These are phyloP conservation scores for Bos indicus DNA, from an alignment of 2,113 vertebrate genomes.

Conservation along the genomic window DNA sequence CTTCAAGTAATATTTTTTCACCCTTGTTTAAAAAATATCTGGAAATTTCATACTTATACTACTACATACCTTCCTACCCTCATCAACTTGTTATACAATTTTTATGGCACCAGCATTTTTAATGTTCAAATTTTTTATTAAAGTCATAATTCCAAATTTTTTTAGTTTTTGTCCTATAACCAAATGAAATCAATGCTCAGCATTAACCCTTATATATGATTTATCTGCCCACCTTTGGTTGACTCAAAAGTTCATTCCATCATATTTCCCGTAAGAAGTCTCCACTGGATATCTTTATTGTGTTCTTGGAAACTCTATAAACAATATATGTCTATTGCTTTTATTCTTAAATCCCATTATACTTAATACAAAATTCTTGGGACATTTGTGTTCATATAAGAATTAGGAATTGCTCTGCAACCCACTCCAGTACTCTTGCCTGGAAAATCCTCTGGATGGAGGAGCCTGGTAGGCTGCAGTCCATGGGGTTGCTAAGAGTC, in stretches of 20 bases:
- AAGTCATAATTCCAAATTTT: background rate
- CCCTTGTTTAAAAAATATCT: background rate
- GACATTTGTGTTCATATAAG: background rate
- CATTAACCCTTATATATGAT: background rate
- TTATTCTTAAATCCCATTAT: background rate
- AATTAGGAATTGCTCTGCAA: background rate
- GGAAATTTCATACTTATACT: rapidly evolving
- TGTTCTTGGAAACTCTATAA: background rate
- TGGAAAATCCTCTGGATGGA: too few species aligned
- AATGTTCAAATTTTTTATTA: background rate
- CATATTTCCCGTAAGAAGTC: background rate
- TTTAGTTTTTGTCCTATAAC: background rate
- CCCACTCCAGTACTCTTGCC: too few species aligned
- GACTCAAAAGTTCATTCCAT: background rate
- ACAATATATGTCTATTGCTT: background rate
- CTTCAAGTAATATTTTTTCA: background rate
- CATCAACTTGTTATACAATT: background rate
- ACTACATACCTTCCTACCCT: background rate
- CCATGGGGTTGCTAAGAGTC: too few species aligned
- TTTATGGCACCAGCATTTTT: background rate
- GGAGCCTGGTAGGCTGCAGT: too few species aligned
- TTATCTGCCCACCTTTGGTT: background rate
- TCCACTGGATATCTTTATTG: background rate
- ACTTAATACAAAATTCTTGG: background rate
- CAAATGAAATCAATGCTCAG: background rate